Base-by-base conservation (phyloP, 2,888 invertebrate genomes). In the Ormyrus nitidulus region DNA sequence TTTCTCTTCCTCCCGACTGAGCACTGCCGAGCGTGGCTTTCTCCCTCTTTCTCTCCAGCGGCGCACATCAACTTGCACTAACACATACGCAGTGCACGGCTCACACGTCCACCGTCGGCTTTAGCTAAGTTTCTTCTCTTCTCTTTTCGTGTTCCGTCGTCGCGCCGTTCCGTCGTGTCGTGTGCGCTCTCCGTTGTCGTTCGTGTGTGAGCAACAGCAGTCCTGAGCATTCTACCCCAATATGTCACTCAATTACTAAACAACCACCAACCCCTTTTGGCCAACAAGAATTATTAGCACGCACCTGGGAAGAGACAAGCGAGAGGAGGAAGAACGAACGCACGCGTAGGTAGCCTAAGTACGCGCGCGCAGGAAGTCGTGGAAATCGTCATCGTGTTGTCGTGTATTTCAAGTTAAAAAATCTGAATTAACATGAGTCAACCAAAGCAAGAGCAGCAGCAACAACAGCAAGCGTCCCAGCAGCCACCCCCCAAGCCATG, bases 381-480 rank as follows among this genome's bases (percentile, higher is more conserved):
- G 34, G 34, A 34, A 34, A 51, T 64, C 70, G 66, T 68, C 54
- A 48, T 61, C 53, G 13, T 56, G 56, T 56, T 54, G 54, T 56
- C 56, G 62, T 34, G 8, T 9, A 53, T 19, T 34, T 4, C 34
- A 34, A 34, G n/a, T 62, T 8, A n/a, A n/a, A 49, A 58, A 59
- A 8, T 34, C 79, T 66, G 68, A 59, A 81, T 72, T 76, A 80
- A 66, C 80, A 81, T 74, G 78, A 81, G 75, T 72, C 59, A 61
- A 62, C 75, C 78, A 68, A 83, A 85, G 78, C 84, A 81, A 64
- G 82, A 83, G 75, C 84, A 77, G 71, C 81, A 79, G 68, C 73
- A 73, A 34, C 65, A 72, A 81, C 83, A 84, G 77, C 84, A 84
- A 81, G 83, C 82, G 51, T 79, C 82, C 62, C 83, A 82, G 64